These are phyloP conservation scores for Sander vitreus DNA, from an alignment of 2,113 vertebrate species.

Conservation along the genomic window DNA sequence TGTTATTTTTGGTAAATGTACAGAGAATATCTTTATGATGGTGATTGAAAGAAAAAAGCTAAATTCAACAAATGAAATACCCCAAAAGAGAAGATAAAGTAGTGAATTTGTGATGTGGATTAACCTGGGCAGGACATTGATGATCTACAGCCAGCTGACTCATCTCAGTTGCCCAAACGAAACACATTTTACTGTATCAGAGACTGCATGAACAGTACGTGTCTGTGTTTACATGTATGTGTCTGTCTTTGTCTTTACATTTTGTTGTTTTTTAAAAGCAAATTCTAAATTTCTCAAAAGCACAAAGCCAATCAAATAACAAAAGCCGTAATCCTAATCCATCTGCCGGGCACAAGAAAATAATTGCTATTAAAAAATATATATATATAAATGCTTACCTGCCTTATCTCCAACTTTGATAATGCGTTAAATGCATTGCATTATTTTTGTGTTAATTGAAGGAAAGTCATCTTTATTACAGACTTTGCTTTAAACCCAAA, in stretches of 20 bases:
- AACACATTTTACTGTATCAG: constrained; percentile 4
- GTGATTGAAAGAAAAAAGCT: constrained; percentile 1
- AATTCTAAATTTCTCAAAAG: neutral
- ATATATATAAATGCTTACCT: constrained; percentile 17
- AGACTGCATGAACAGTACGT: constrained; percentile 45
- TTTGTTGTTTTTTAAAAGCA: neutral
- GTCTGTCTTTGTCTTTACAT: constrained; percentile 56
- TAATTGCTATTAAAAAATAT: constrained; percentile 2
- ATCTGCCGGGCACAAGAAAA: constrained; percentile 22
- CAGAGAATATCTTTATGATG: constrained; percentile 44
- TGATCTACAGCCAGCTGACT: constrained; percentile 3
- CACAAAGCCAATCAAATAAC: constrained; percentile 13
- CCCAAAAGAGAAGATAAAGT: neutral
- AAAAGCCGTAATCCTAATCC: constrained; percentile 15
- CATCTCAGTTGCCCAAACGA: constrained; percentile 11
- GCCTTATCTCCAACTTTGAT: constrained; percentile 22
- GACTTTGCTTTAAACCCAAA: constrained; percentile 25
- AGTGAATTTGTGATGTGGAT: neutral
- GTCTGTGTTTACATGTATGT: constrained; percentile 28
- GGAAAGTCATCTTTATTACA: neutral
- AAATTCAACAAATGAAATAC: neutral
- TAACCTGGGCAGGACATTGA: neutral
- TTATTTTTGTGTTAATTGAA: constrained; percentile 12
- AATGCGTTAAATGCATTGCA: neutral
- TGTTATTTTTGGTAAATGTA: constrained; percentile 62